These are phyloP conservation scores for Ochlodes sylvanus DNA, from an alignment of 2,888 invertebrate genomes.

Conservation along the genomic window DNA sequence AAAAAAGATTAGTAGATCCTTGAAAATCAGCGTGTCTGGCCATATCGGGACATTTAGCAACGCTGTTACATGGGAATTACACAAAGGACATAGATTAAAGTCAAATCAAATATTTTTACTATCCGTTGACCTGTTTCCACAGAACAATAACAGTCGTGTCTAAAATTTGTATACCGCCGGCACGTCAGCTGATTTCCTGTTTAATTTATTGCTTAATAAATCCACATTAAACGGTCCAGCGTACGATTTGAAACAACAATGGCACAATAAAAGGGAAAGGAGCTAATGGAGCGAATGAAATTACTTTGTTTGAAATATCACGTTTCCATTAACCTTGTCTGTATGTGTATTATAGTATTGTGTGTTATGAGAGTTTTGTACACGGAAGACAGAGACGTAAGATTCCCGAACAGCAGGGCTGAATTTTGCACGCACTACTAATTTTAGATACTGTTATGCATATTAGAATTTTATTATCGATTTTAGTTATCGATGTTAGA, in stretches of 20 bases:
- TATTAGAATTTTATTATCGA: no score
- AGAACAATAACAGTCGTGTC: not conserved
- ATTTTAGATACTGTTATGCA: no score
- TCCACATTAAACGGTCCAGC: constrained; percentile 35
- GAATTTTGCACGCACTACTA: no score
- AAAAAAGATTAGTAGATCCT: no score
- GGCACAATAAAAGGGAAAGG: constrained; percentile 35
- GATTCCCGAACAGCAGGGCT: no score
- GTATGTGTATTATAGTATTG: no score
- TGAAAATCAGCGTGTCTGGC: no score
- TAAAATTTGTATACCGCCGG: constrained; percentile 17
- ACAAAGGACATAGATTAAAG: constrained; percentile 32
- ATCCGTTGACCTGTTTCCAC: not conserved
- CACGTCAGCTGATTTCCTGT: constrained; percentile 37
- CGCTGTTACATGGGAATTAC: not conserved
- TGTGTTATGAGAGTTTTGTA: no score
- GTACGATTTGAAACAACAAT: constrained; percentile 27
- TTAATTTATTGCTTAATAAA: constrained; percentile 42
- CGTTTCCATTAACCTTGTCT: constrained; percentile 17
- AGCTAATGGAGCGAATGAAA: constrained; percentile 32
- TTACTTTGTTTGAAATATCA: constrained; percentile 30
- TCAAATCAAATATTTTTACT: not conserved
- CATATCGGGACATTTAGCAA: no score
- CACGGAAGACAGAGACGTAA: no score
- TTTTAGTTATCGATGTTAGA: no score